phyloP scores from a whole-genome alignment of 2,113 vertebrate species.

The Oreochromis tanganicae region DNA sequence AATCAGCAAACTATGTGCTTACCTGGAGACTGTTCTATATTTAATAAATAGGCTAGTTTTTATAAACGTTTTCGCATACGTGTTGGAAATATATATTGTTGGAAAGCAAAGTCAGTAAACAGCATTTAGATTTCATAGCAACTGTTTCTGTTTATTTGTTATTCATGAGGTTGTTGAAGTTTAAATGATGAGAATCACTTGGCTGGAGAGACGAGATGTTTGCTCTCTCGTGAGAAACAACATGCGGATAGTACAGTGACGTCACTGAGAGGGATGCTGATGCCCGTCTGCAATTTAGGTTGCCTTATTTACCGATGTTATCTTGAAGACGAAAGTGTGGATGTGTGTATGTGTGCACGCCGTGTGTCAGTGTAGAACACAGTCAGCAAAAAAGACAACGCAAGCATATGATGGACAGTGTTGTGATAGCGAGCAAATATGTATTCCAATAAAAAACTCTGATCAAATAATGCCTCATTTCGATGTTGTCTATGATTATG shows the following conservation, averaged over 20 bases:
- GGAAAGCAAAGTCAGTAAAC: constrained; percentile 26
- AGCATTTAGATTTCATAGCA: neutral
- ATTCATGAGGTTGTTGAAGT: neutral
- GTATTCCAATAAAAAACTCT: constrained; percentile 48
- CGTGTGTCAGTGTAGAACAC: neutral
- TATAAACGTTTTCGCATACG: constrained; percentile 33
- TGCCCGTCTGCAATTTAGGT: neutral
- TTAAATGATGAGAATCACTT: neutral
- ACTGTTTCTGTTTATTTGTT: neutral
- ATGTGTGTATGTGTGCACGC: neutral
- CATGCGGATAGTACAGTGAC: neutral
- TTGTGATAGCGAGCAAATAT: constrained; percentile 37
- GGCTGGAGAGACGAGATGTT: neutral
- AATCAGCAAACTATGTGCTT: constrained; percentile 39
- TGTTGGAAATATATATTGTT: constrained; percentile 19
- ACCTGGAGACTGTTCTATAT: constrained; percentile 62
- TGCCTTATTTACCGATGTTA: constrained; percentile 29
- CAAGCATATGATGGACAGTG: neutral
- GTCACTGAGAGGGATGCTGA: neutral
- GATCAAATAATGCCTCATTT: neutral
- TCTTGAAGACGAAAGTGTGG: neutral
- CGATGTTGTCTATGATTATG: neutral
- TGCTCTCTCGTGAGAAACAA: neutral
- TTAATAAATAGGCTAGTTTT: constrained; percentile 53
- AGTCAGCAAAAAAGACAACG: constrained; percentile 17